Evolutionary conservation across 2,113 vertebrate genomes (phyloP).

Genomic region (Lampris incognitus): DNA sequence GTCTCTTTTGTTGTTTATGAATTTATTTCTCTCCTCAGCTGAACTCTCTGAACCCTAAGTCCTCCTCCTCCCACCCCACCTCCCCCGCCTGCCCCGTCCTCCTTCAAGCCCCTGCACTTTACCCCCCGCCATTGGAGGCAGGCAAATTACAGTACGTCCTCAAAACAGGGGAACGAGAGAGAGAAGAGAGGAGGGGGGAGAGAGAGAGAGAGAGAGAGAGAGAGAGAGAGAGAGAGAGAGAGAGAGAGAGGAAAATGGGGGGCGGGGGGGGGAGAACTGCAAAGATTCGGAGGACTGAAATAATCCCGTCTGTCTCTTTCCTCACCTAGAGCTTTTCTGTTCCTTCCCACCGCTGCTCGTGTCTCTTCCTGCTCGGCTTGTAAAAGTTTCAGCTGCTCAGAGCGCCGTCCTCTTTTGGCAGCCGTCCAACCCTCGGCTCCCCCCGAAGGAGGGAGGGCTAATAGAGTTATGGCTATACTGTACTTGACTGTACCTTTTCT

Average conservation of each 20-base stretch:
- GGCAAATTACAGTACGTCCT: constrained; percentile 72
- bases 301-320: constrained; percentile 64
- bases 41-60: constrained; percentile 79
- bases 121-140: constrained; percentile 72
- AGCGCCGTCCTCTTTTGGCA: constrained; percentile 80
- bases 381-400: constrained; percentile 83
- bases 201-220: constrained; percentile 41
- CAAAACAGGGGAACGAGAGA: constrained; percentile 57
- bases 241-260: constrained; percentile 12
- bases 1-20: constrained; percentile 84
- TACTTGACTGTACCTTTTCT: constrained; percentile 38
- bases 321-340: constrained; percentile 46
- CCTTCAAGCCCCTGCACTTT: constrained; percentile 56
- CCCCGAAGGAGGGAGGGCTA: constrained; percentile 67
- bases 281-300: constrained; percentile 30
- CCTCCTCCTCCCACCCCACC: constrained; percentile 33
- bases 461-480: constrained; percentile 66
- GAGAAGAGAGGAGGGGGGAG: constrained; percentile 49
- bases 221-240: constrained; percentile 27
- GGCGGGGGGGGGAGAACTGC: constrained; percentile 24
- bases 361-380: constrained; percentile 82
- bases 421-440: constrained; percentile 72
- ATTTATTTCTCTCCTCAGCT: constrained; percentile 84
- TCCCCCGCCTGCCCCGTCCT: constrained; percentile 55
- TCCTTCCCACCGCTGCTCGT: constrained; percentile 62